Percentiles rank a stretch among this genome's conserved stretches.
Conservation (phyloP, 2,888 invertebrate genomes). For the Selenia dentaria region DNA sequence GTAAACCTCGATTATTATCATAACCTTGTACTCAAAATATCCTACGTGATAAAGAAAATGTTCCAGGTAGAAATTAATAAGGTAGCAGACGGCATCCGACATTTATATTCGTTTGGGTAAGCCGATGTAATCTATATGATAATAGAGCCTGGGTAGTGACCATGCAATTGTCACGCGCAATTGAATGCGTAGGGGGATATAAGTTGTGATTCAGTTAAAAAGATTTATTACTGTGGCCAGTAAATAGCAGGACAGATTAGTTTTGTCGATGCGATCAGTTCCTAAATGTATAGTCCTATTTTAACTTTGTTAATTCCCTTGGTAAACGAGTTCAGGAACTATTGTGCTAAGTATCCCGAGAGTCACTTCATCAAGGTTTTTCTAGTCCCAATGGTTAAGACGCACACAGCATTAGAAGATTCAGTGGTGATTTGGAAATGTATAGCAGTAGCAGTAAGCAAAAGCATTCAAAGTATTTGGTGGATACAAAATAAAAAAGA, state of each 20-base stretch:
- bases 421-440: too few relatives aligned
- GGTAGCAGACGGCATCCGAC: constrained; percentile 6
- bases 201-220: constrained; percentile 14
- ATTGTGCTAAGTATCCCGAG: too few relatives aligned
- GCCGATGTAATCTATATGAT: constrained; percentile 46
- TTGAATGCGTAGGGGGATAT: constrained; percentile 34
- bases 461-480: too few relatives aligned
- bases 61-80: constrained; percentile 3
- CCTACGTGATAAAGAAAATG: neutral
- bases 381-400: too few relatives aligned
- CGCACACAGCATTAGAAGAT: too few relatives aligned
- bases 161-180: constrained; percentile 42
- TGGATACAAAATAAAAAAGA: too few relatives aligned
- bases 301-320: too few relatives aligned
- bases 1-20: neutral
- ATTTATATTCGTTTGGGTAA: constrained; percentile 42
- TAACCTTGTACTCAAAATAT: neutral
- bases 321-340: too few relatives aligned
- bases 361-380: too few relatives aligned
- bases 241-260: neutral
- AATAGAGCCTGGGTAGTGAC: constrained; percentile 38
- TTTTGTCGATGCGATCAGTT: too few relatives aligned
- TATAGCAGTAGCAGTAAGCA: too few relatives aligned
- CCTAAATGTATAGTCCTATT: too few relatives aligned
- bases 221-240: constrained; percentile 12